Evolutionary conservation across 1,140 invertebrate genomes (phyloP).

Genomic region (Zaprionus lachaisei): DNA sequence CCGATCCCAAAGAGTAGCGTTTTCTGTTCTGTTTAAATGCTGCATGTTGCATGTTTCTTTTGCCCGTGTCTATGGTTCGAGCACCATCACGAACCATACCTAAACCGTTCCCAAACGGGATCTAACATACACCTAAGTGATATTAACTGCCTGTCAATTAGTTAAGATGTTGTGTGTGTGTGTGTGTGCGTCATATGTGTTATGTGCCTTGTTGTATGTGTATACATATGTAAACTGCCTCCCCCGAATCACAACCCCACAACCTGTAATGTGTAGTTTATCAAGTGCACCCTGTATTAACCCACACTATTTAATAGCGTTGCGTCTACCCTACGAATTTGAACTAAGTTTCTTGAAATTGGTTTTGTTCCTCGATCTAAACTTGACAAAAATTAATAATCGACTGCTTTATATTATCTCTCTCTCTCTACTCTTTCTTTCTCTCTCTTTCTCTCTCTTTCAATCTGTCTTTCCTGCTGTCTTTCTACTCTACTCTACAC

Average conservation of each 20-base stretch:
- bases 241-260: slow-evolving; percentile 17
- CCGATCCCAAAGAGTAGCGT: slow-evolving; percentile 31
- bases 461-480: slow-evolving; percentile 43
- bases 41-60: slow-evolving; percentile 54
- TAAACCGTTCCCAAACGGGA: not conserved
- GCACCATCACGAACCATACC: not conserved
- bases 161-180: slow-evolving; percentile 1
- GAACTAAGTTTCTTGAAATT: slow-evolving; percentile 59
- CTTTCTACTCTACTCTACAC: slow-evolving; percentile 37
- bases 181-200: slow-evolving; percentile 16
- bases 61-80: slow-evolving; percentile 21
- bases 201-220: slow-evolving; percentile 4
- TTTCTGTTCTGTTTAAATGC: slow-evolving; percentile 34
- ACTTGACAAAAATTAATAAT: slow-evolving; percentile 60
- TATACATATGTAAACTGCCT: not conserved
- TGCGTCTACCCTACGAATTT: slow-evolving; percentile 53
- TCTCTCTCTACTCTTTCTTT: slow-evolving; percentile 35
- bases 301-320: slow-evolving; percentile 39
- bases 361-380: slow-evolving; percentile 33
- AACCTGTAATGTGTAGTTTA: slow-evolving; percentile 47
- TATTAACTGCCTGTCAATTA: not conserved
- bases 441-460: slow-evolving; percentile 43
- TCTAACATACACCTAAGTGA: not conserved
- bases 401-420: slow-evolving; percentile 53
- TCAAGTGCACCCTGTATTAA: slow-evolving; percentile 70